Base-by-base conservation (phyloP, 2,888 invertebrate genomes). In the Eupithecia dodoneata region DNA sequence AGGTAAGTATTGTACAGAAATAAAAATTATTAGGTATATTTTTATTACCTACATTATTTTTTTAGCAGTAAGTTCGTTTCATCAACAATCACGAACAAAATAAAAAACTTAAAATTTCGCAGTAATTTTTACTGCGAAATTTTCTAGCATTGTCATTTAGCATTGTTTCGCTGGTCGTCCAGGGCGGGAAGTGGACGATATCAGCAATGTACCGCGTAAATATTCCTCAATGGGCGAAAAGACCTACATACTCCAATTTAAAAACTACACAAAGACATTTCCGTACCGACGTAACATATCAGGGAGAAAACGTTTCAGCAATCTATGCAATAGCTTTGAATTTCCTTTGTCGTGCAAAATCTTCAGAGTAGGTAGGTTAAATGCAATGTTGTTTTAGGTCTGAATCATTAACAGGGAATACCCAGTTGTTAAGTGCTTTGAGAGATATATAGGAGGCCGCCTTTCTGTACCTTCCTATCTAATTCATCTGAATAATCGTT, bases 391-490 rank as follows among this genome's bases (percentile, higher is more conserved):
- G 47, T 55, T 59, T 44, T 71, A 44, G 15, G 2, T 66, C 75
- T 73, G 45, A 71, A 18, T 55, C 75, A 49, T 78, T 78, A 72
- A 66, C 44, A 66, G 42, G 66, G 66, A 44, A 6, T 10, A 42
- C 42, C 44, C 67, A 59, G 59, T 18, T 59, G 30, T 59, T 67
- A 67, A 67, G 15, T 67, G 67, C 67, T 67, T 45, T n/a, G 42
- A 44, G 67, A 9, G 67, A 67, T 44, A 67, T n/a, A 67, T 67
- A 44, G 10, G 44, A 18, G 7, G 9, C 2, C 45, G 44, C 67
- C 45, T 5, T 67, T 45, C 12, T 55, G 55, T 55, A 12, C 7
- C 30, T 30, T 30, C 30, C 30, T 30, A 30, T 30, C 30, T 12
- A 67, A 67, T 67, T 15, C 7, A 67, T 67, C 67, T 67, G 7